These are phyloP conservation scores for Mus pahari DNA, from an alignment of 2,113 vertebrate genomes.

Conservation along the genomic window DNA sequence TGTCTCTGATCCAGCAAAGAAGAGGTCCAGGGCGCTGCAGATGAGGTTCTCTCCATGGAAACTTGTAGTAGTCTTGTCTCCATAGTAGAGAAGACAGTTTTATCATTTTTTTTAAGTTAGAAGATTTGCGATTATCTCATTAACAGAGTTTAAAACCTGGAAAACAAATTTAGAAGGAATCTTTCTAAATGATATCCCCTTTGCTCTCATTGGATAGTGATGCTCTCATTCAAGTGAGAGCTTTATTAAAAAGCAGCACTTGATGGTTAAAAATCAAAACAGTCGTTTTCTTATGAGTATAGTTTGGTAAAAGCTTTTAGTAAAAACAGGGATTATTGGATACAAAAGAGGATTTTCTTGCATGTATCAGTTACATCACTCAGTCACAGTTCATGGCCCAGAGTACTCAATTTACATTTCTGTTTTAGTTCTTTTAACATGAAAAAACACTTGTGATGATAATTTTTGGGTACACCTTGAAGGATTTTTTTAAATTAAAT, in stretches of 20 bases:
- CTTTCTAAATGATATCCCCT: neutral
- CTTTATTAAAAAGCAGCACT: neutral
- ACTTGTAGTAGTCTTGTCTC: neutral
- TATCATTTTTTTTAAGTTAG: neutral
- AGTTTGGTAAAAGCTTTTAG: neutral
- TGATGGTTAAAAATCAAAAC: neutral
- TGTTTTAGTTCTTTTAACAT: neutral
- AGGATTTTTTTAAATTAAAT: neutral
- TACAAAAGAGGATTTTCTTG: neutral
- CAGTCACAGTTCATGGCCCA: neutral
- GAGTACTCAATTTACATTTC: neutral
- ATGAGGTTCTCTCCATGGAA: slow-evolving; percentile 86
- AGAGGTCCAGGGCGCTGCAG: slow-evolving; percentile 85
- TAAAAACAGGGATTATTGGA: neutral
- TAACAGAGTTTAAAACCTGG: neutral
- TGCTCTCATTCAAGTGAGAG: neutral
- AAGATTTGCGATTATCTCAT: neutral
- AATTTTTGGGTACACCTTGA: neutral
- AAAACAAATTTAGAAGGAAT: neutral
- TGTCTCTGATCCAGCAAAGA: slow-evolving; percentile 88
- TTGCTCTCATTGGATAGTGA: neutral
- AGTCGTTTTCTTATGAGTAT: neutral
- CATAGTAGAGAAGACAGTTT: slow-evolving; percentile 41
- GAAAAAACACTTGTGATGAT: neutral
- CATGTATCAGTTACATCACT: neutral